phyloP scores from a whole-genome alignment of 2,888 invertebrate species.

The Myopa testacea region DNA sequence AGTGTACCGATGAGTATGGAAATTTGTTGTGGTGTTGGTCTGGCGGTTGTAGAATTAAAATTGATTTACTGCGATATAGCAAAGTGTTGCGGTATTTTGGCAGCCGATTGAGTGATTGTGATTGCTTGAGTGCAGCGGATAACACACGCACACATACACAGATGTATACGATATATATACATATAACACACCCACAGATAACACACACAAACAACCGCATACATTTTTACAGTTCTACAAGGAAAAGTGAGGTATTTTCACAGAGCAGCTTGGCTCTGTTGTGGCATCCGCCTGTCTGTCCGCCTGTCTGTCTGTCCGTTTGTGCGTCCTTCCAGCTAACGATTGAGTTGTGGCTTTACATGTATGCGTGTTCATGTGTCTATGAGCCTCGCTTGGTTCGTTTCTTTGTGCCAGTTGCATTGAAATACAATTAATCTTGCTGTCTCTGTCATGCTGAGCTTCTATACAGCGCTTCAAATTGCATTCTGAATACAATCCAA shows the following conservation, averaged over 20 bases:
- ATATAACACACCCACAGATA: neutral
- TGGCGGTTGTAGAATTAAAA: neutral
- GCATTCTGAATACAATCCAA: slow-evolving; percentile 11
- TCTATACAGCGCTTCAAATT: slow-evolving; percentile 5
- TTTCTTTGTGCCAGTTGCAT: slow-evolving; percentile 12
- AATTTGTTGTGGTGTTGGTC: slow-evolving; percentile 30
- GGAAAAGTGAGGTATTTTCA: slow-evolving; percentile 10
- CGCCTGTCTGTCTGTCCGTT: neutral
- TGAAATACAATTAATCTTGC: slow-evolving; percentile 25
- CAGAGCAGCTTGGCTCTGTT: slow-evolving; percentile 9
- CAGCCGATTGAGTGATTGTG: slow-evolving; percentile 26
- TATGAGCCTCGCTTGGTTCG: neutral
- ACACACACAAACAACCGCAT: neutral
- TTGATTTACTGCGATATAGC: slow-evolving; percentile 13
- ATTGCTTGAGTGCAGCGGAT: slow-evolving; percentile 12
- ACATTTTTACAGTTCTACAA: neutral
- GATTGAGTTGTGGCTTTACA: neutral
- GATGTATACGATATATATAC: neutral
- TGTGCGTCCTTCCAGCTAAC: neutral
- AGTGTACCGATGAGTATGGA: neutral
- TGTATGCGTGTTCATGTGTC: neutral
- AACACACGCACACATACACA: neutral
- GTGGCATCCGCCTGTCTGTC: neutral
- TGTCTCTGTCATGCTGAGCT: slow-evolving; percentile 11
- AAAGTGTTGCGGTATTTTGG: slow-evolving; percentile 20